Conservation (phyloP, 2,797 vertebrate species). For the Cygnus olor region DNA sequence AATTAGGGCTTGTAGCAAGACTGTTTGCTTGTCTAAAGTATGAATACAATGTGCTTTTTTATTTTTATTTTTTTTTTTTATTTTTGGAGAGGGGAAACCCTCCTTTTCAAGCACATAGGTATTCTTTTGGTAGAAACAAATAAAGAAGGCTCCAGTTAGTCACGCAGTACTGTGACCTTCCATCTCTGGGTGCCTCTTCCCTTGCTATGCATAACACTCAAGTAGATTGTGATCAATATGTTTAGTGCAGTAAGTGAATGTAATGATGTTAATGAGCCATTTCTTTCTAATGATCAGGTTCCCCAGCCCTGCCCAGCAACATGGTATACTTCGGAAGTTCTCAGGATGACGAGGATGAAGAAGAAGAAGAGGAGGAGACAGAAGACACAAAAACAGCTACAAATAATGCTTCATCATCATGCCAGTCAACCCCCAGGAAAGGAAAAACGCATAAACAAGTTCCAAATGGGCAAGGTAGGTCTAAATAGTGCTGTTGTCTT, state of each 20-base stretch:
- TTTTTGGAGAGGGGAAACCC: not conserved
- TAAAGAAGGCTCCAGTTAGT: not conserved
- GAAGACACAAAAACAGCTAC: slow-evolving; percentile 84
- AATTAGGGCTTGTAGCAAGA: slow-evolving; percentile 21
- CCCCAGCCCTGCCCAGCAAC: slow-evolving; percentile 93
- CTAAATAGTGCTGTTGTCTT: not conserved
- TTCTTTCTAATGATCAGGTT: slow-evolving; percentile 81
- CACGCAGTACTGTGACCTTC: not conserved
- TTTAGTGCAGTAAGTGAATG: not conserved
- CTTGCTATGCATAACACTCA: not conserved
- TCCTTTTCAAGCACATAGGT: not conserved
- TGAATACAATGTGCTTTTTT: slow-evolving; percentile 3
- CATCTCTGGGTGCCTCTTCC: not conserved
- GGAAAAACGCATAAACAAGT: slow-evolving; percentile 88
- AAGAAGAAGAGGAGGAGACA: slow-evolving; percentile 88
- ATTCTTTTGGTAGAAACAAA: not conserved
- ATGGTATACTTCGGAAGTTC: slow-evolving; percentile 98
- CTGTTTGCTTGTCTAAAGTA: slow-evolving; percentile 5
- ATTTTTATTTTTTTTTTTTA: too few relatives aligned
- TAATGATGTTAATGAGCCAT: slow-evolving; percentile 31
- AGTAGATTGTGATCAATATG: not conserved
- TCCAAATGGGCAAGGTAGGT: slow-evolving; percentile 92
- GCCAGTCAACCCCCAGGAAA: slow-evolving; percentile 97
- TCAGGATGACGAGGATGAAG: slow-evolving; percentile 95
- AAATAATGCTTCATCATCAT: slow-evolving; percentile 87